Base-by-base conservation (phyloP, 2,888 invertebrate genomes). In the Melolontha melolontha region DNA sequence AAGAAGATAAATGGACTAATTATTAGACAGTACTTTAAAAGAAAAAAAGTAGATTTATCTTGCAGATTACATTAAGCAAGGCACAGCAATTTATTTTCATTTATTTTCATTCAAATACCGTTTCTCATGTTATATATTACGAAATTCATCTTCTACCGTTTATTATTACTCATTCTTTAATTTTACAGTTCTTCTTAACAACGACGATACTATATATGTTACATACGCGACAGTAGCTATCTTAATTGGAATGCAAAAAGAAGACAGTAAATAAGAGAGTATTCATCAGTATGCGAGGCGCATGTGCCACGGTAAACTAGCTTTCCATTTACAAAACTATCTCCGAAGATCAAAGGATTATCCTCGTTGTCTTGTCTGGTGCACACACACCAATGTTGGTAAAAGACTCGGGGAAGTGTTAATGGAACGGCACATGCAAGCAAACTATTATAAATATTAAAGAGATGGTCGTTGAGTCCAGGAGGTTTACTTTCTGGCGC, bases 321-420 rank as follows among this genome's bases (percentile, higher is more conserved):
- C 57, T 42, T 57, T 27, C 27, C 41, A 57, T 57, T 42, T 57
- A 41, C 57, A 42, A 41, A 57, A 57, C 57, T 57, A 57, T 57
- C 42, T 27, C 42, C 12, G n/a, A 39, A 57, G 57, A 57, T 57
- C 42, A 57, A 57, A 57, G 44, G 44, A 41, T 57, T 57, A 42
- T 22, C 57, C 12, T 22, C 27, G 42, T 57, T 57, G 57, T 57
- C 42, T 57, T 40, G 42, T 42, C 57, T 42, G 41, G 42, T 57
- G 57, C 57, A 57, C 22, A 42, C 57, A 27, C 27, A 4, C 1
- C 27, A 27, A 57, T 17, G 39, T 57, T 57, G 57, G 57, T 41
- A 14, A 42, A 27, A 42, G 41, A n/a, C 55, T 22, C 27, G 22
- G 41, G 14, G 22, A 57, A 42, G 57, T 57, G 57, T 42, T 57